Percentiles rank a stretch among this genome's conserved stretches.
phyloP scores from a whole-genome alignment of 2,797 vertebrate genomes.

The Mormyrops boulengeri region DNA sequence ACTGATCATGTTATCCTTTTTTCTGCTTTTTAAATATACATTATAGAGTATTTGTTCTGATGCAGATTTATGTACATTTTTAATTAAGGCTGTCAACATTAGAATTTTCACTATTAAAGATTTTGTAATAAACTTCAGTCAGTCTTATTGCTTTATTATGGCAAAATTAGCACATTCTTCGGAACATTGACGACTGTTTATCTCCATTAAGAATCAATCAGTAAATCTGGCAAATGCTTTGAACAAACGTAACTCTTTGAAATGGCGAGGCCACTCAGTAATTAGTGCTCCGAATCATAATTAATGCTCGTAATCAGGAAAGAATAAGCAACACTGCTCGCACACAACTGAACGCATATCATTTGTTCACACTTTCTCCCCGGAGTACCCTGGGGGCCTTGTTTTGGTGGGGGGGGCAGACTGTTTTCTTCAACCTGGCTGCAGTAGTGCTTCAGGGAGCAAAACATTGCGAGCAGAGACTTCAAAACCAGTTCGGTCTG shows the following conservation, averaged over 20 bases:
- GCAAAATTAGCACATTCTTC: not conserved
- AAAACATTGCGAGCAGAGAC: not conserved
- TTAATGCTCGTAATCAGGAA: not conserved
- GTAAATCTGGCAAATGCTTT: conserved; percentile 1
- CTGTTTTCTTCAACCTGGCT: not conserved
- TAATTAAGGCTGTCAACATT: conserved; percentile 1
- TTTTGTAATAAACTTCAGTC: not conserved
- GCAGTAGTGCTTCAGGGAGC: not conserved
- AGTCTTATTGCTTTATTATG: not conserved
- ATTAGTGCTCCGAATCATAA: not conserved
- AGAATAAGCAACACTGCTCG: not conserved
- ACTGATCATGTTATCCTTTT: not conserved
- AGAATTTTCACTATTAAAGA: conserved; percentile 7
- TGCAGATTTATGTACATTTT: not conserved
- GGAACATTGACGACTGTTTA: not conserved
- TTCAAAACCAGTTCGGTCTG: not conserved
- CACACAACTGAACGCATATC: not conserved
- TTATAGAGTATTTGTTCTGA: not conserved
- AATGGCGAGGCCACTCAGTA: not conserved
- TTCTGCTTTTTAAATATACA: not conserved
- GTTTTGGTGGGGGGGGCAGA: not conserved
- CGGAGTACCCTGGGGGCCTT: not conserved
- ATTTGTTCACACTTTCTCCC: not conserved
- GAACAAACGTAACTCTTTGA: not conserved
- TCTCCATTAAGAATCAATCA: not conserved